A percentile compares a stretch with the other conserved stretches of the same genome.
Conservation (phyloP, 2,888 invertebrate species). For the Tiphia femorata region DNA sequence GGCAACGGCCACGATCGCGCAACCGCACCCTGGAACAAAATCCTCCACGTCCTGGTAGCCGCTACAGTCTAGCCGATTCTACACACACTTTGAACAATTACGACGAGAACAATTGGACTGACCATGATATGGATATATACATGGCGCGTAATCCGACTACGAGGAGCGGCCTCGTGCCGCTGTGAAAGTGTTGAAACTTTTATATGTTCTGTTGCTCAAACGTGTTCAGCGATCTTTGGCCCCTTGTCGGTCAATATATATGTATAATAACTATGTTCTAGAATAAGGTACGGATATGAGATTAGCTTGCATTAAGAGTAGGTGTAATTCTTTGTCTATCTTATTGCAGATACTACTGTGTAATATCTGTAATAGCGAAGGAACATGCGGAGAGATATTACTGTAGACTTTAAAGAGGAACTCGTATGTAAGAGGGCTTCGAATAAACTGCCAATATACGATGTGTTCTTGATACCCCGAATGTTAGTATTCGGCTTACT, state of each 20-base stretch:
- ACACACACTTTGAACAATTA: slow-evolving; percentile 86
- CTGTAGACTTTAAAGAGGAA: too few relatives aligned
- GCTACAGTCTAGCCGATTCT: slow-evolving; percentile 84
- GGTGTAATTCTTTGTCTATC: too few relatives aligned
- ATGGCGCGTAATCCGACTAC: slow-evolving; percentile 93
- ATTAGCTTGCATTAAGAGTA: too few relatives aligned
- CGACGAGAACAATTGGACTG: slow-evolving; percentile 94
- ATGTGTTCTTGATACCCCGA: slow-evolving; percentile 1
- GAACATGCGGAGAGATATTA: neutral
- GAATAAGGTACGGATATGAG: too few relatives aligned
- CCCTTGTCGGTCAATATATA: too few relatives aligned
- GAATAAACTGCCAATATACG: too few relatives aligned
- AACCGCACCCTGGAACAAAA: slow-evolving; percentile 76
- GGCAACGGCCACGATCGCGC: slow-evolving; percentile 83
- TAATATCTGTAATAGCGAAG: slow-evolving; percentile 15
- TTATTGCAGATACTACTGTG: slow-evolving; percentile 23
- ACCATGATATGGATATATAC: slow-evolving; percentile 96
- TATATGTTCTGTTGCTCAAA: slow-evolving; percentile 38
- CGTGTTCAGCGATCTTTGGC: slow-evolving; percentile 38
- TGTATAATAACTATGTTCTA: too few relatives aligned
- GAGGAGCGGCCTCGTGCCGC: slow-evolving; percentile 86
- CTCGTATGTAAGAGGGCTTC: too few relatives aligned
- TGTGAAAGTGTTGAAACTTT: too few relatives aligned
- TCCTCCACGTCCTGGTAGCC: slow-evolving; percentile 79
- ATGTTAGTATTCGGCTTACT: neutral